phyloP scores from a whole-genome alignment of 2,888 invertebrate species.

The Stenotaenia linearis region DNA sequence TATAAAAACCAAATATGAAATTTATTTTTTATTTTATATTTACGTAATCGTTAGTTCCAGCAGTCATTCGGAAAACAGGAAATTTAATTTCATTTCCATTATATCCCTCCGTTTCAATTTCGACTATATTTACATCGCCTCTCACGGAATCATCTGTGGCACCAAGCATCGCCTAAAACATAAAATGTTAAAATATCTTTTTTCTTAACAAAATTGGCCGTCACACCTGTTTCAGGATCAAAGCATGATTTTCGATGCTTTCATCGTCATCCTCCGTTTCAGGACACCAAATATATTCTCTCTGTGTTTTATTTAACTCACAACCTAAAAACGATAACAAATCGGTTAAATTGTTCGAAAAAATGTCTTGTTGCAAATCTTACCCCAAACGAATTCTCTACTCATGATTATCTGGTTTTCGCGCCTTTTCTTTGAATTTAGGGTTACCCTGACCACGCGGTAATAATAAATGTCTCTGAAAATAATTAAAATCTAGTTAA shows the following conservation, averaged over 20 bases:
- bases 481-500: no score
- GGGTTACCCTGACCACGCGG: not conserved
- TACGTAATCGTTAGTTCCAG: not conserved
- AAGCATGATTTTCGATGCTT: not conserved
- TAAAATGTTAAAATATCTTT: not conserved
- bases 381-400: not conserved
- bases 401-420: not conserved
- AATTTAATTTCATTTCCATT: not conserved
- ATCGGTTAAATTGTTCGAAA: not conserved
- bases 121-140: not conserved
- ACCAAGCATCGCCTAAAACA: not conserved
- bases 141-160: not conserved
- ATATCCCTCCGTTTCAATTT: not conserved
- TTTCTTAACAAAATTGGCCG: not conserved
- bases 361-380: not conserved
- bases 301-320: not conserved
- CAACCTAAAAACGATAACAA: not conserved
- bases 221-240: not conserved
- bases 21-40: not conserved
- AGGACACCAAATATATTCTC: not conserved
- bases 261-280: not conserved
- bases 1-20: not conserved
- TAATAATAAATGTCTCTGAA: not conserved
- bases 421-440: not conserved
- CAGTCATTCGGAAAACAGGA: not conserved